phyloP scores from a whole-genome alignment of 2,888 invertebrate species.

The Amphiduros pacificus region DNA sequence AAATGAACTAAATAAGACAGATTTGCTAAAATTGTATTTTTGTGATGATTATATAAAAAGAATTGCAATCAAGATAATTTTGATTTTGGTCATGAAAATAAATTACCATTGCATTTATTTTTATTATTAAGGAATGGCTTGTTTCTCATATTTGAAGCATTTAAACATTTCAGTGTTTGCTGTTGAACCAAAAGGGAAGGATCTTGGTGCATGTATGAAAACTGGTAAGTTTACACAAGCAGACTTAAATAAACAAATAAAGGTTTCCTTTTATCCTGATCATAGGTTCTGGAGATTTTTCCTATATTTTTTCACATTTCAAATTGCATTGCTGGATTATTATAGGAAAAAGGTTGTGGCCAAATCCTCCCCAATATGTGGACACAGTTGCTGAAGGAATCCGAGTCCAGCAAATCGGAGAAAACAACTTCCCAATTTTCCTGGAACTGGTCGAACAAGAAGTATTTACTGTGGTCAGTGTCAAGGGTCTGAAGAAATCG shows the following conservation, averaged over 20 bases:
- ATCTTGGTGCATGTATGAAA: conserved; percentile 47
- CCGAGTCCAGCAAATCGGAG: conserved; percentile 58
- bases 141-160: too few species aligned
- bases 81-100: too few species aligned
- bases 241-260: not conserved
- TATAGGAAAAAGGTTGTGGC: conserved; percentile 48
- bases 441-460: conserved; percentile 54
- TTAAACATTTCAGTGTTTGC: conserved; percentile 52
- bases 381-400: conserved; percentile 62
- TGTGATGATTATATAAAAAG: too few species aligned
- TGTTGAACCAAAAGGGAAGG: conserved; percentile 60
- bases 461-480: conserved; percentile 56
- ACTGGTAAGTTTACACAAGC: conserved; percentile 32
- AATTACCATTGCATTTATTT: too few species aligned
- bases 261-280: not conserved
- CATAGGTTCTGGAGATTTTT: too few species aligned
- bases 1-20: too few species aligned
- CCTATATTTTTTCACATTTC: too few species aligned
- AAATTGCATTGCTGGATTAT: too few species aligned
- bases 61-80: too few species aligned
- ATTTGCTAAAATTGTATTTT: too few species aligned
- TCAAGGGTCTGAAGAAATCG: too few species aligned
- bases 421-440: conserved; percentile 59
- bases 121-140: too few species aligned
- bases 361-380: conserved; percentile 55